These are phyloP conservation scores for Argyra leucocephala DNA, from an alignment of 2,888 invertebrate species.

Conservation along the genomic window DNA sequence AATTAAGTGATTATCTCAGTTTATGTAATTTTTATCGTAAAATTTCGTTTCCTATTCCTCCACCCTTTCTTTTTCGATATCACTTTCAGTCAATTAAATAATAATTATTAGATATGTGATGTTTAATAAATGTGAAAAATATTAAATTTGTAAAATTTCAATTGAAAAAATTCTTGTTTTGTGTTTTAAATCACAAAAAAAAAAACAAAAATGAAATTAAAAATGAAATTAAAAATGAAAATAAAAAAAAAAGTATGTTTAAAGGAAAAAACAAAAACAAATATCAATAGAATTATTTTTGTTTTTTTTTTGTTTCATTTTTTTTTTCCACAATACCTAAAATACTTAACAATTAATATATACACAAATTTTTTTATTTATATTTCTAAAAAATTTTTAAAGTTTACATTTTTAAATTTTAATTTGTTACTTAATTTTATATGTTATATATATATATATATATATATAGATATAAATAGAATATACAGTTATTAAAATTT, in stretches of 20 bases:
- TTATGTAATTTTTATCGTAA: too few relatives aligned
- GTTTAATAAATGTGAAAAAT: not conserved
- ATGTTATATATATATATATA: too few relatives aligned
- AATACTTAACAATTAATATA: slow-evolving; percentile 3
- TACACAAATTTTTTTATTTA: not conserved
- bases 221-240: not conserved
- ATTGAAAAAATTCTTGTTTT: not conserved
- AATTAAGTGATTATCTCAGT: too few relatives aligned
- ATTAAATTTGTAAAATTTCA: not conserved
- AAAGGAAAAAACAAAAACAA: too few relatives aligned
- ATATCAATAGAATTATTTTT: too few relatives aligned
- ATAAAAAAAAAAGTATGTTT: not conserved
- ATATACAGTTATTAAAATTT: too few relatives aligned
- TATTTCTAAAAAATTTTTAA: not conserved
- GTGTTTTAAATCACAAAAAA: not conserved
- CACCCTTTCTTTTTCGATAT: too few relatives aligned
- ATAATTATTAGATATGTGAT: not conserved
- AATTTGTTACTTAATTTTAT: too few relatives aligned
- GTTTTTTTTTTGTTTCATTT: not conserved
- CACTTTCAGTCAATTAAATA: not conserved
- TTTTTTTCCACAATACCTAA: not conserved
- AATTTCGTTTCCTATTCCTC: too few relatives aligned
- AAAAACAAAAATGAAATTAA: not conserved
- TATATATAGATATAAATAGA: too few relatives aligned
- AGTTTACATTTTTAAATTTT: not conserved